Evolutionary conservation across 2,113 vertebrate genomes (phyloP).

Genomic region (Leptodactylus fuscus): DNA sequence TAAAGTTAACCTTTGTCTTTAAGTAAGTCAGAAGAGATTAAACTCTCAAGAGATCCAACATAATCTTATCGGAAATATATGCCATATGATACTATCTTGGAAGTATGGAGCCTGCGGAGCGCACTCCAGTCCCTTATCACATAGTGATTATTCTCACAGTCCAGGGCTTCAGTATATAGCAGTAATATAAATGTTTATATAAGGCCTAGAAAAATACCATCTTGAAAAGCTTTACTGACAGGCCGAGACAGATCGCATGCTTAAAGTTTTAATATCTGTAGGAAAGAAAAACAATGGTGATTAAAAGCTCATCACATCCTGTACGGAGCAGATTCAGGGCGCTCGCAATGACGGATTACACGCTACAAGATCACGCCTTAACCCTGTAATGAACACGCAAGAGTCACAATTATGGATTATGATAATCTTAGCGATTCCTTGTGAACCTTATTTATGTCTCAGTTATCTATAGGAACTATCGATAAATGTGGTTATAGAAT

Average conservation of each 20-base stretch:
- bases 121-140: background rate
- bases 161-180: background rate
- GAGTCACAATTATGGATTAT: too few species aligned
- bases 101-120: slow-evolving; percentile 1
- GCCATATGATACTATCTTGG: background rate
- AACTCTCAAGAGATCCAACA: slow-evolving; percentile 2
- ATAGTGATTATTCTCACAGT: background rate
- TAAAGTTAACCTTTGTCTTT: slow-evolving; percentile 4
- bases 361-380: background rate
- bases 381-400: background rate
- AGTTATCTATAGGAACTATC: too few species aligned
- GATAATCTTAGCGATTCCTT: too few species aligned
- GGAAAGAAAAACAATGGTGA: slow-evolving; percentile 37
- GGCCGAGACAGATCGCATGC: slow-evolving; percentile 16
- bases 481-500: too few species aligned
- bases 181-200: slow-evolving; percentile 40
- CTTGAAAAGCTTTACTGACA: slow-evolving; percentile 27
- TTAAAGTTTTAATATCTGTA: slow-evolving; percentile 21
- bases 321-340: background rate
- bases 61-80: slow-evolving; percentile 22
- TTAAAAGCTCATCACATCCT: slow-evolving; percentile 26
- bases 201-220: slow-evolving; percentile 15
- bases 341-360: slow-evolving; percentile 1
- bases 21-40: background rate
- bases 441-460: too few species aligned